Percentiles rank a stretch among this genome's conserved stretches.
Conservation (phyloP, 2,797 vertebrate species). For the Cheracebus regulus region DNA sequence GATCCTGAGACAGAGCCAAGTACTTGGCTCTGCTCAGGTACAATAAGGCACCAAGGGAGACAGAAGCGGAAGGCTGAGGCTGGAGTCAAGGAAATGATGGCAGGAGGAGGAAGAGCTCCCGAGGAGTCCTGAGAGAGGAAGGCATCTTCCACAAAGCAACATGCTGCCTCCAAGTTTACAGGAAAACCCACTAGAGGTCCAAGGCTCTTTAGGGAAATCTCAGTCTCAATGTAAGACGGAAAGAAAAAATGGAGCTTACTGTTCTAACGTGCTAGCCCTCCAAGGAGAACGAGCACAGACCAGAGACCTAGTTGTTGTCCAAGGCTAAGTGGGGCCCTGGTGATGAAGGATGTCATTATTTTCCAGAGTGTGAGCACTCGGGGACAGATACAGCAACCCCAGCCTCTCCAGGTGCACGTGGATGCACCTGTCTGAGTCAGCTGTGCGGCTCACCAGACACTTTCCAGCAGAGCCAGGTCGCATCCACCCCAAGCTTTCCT, state of each 20-base stretch:
- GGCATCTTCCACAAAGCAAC: neutral
- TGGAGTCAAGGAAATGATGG: neutral
- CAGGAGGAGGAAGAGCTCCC: neutral
- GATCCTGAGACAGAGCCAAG: neutral
- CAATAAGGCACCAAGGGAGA: neutral
- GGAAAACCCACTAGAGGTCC: neutral
- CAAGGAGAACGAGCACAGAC: neutral
- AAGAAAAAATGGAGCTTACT: neutral
- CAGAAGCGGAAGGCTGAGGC: fast-evolving
- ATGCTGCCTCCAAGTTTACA: neutral
- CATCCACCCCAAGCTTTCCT: neutral
- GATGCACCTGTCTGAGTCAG: neutral
- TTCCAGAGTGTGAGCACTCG: neutral
- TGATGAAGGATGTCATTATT: neutral
- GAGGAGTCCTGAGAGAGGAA: neutral
- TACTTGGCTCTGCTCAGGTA: neutral
- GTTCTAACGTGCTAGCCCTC: no score
- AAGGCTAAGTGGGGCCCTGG: neutral
- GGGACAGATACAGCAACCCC: neutral
- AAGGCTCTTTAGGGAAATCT: neutral
- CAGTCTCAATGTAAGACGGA: neutral
- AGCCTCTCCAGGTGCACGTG: no score
- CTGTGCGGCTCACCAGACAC: neutral
- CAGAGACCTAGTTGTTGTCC: no score
- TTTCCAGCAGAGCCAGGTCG: neutral